Base-by-base conservation (phyloP, 2,113 vertebrate genomes). In the Urocynchramus pylzowi region DNA sequence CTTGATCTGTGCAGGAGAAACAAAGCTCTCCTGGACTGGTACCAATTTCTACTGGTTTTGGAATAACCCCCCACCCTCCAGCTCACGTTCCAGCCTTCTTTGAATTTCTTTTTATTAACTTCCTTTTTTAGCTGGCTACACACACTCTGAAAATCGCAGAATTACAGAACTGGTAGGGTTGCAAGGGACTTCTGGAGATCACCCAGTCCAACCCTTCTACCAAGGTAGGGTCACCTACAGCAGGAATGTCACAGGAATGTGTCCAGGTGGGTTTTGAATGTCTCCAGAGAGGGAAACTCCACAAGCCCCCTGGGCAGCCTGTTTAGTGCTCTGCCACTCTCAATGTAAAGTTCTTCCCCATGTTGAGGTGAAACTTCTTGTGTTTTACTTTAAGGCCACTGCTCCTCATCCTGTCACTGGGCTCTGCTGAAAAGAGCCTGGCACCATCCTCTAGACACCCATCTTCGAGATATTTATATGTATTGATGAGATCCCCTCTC, bases 391-490 rank as follows among this genome's bases (percentile, higher is more conserved):
- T 54, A 47, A 19, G 14, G 57, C 35, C 16, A 41, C 1, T 41
- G 11, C 14, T 60, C 47, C n/a, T 61, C 0, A 0, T 60, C 30
- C 47, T 68, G 14, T 41, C 0, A 0, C 61, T 45, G n/a, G 45
- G 37, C 13, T 41, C 3, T 30, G 35, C 16, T 4, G 7, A 11
- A 31, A 57, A 33, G 44, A 74, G 59, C 45, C 50, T 50, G 50
- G 44, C 22, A 73, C 35, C 31, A 42, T 42, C 37, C 37, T 60
- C 20, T 15, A 30, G 28, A 15, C 30, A 76, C 2, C 14, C n/a
- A 39, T 4, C 30, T 41, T 6, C n/a, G 39, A 68, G 45, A 41
- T 53, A 60, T 19, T 41, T 47, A 0, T 19, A 14, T 7, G 33
- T 11, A 42, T 19, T 31, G 35, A 83, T 49, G 54, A 54, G 30